These are phyloP conservation scores for Drosophila insularis DNA, from an alignment of 1,140 invertebrate species.

Conservation along the genomic window DNA sequence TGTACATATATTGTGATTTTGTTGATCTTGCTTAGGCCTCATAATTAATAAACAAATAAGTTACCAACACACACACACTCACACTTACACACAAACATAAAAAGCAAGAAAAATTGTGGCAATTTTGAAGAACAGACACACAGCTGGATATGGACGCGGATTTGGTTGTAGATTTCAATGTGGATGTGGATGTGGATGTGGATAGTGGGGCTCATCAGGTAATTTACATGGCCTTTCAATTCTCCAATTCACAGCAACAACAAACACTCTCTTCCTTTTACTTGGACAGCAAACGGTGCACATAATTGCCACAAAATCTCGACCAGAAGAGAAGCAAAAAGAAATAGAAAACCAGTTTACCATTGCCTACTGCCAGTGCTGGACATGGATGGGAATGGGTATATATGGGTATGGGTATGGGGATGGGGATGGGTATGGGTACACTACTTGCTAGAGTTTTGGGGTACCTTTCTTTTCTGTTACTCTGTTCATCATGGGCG, in stretches of 20 bases:
- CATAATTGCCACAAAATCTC: slow-evolving; percentile 76
- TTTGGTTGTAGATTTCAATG: slow-evolving; percentile 5
- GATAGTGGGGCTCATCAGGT: slow-evolving; percentile 55
- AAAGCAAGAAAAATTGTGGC: slow-evolving; percentile 62
- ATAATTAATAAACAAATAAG: slow-evolving; percentile 78
- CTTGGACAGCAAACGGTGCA: slow-evolving; percentile 66
- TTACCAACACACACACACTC: slow-evolving; percentile 33
- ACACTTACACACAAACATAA: slow-evolving; percentile 33
- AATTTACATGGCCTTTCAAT: slow-evolving; percentile 79
- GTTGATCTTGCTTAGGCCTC: slow-evolving; percentile 30
- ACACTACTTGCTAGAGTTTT: slow-evolving; percentile 40
- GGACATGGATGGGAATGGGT: slow-evolving; percentile 31
- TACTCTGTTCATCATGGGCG: slow-evolving; percentile 3
- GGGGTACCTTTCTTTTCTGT: slow-evolving; percentile 64
- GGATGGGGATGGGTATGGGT: slow-evolving; percentile 14
- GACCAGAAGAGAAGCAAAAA: slow-evolving; percentile 56
- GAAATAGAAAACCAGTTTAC: slow-evolving; percentile 45
- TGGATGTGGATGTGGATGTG: neutral
- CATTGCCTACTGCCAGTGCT: slow-evolving; percentile 13
- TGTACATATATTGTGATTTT: slow-evolving; percentile 21
- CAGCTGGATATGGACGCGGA: slow-evolving; percentile 61
- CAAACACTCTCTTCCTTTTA: slow-evolving; percentile 76
- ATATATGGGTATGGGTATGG: neutral
- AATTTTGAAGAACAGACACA: slow-evolving; percentile 55
- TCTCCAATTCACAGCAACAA: slow-evolving; percentile 46